Base-by-base conservation (phyloP, 2,888 invertebrate species). In the Sinodicranocentrus sp. region DNA sequence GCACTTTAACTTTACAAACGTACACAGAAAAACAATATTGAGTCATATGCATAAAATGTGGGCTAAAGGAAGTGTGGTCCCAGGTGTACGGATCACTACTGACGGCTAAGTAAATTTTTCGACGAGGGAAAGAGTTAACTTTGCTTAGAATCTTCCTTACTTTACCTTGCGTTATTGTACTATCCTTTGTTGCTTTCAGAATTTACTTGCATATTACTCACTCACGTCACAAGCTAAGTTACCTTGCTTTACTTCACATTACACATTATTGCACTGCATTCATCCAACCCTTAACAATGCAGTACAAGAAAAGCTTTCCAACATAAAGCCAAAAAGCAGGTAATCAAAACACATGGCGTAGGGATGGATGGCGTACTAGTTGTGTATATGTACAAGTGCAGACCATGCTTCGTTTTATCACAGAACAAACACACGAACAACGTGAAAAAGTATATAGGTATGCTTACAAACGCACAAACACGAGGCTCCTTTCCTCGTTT, bases 21-120 rank as follows among this genome's bases (percentile, higher is more conserved):
- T 28, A 65, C 17, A 28, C 17, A 63, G 26, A 33, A 26, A 39
- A 70, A 44, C 48, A 57, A 17, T 39, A 77, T 28, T 68, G 25
- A 65, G 61, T 78, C 78, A 48, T 63, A 17, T 52, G 52, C 70
- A 44, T 63, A 63, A 78, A 79, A 73, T 79, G 59, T 84, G 84
- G 84, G 77, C 77, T 84, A 84, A 80, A 86, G 85, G 85, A 86
- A 86, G 85, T 84, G 84, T 86, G 85, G 84, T 84, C 84, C 79
- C 75, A 83, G 83, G 84, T 84, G 86, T 83, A 77, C 75, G 82
- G 86, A 86, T 86, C 84, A 85, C 83, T 86, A 86, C 86, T 86
- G 85, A 86, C 57, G 82, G 80, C 83, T 65, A 76, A 33, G 73
- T 59, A 75, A 84, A 70, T 76, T 71, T 75, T 70, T 79, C 79